A percentile compares a stretch with the other conserved stretches of the same genome.
phyloP scores from a whole-genome alignment of 2,888 invertebrate genomes.

The Trachelus iudaicus region DNA sequence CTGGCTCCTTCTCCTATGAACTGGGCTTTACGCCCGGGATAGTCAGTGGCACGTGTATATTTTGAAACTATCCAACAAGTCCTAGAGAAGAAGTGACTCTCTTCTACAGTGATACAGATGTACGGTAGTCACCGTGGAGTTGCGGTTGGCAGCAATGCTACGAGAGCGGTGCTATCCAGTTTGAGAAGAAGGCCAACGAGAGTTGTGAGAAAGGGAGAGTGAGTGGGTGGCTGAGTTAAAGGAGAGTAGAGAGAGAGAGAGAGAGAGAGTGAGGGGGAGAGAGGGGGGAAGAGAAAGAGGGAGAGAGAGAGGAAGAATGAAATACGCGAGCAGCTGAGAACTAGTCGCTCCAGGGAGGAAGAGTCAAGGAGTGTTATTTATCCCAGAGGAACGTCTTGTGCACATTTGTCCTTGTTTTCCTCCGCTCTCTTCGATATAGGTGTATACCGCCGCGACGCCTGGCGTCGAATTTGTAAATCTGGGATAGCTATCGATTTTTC shows the following conservation, averaged over 20 bases:
- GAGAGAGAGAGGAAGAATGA: constrained; percentile 7
- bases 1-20: neutral
- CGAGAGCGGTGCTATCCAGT: neutral
- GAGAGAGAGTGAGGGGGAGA: constrained; percentile 5
- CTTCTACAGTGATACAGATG: constrained; percentile 1
- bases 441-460: neutral
- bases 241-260: constrained; percentile 11
- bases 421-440: neutral
- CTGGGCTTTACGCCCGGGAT: neutral
- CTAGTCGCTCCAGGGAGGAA: constrained; percentile 12
- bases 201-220: constrained; percentile 1
- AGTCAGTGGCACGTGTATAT: constrained; percentile 28
- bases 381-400: constrained; percentile 22
- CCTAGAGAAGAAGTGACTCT: constrained; percentile 30
- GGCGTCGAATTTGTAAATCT: neutral
- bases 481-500: too few species aligned
- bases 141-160: neutral
- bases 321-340: constrained; percentile 22
- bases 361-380: constrained; percentile 23
- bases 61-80: constrained; percentile 29
- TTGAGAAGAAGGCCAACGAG: neutral
- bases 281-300: neutral
- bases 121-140: neutral
- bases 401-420: constrained; percentile 30
- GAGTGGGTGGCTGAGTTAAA: neutral